Conservation (phyloP, 2,888 invertebrate species). For the Andrena haemorrhoa region DNA sequence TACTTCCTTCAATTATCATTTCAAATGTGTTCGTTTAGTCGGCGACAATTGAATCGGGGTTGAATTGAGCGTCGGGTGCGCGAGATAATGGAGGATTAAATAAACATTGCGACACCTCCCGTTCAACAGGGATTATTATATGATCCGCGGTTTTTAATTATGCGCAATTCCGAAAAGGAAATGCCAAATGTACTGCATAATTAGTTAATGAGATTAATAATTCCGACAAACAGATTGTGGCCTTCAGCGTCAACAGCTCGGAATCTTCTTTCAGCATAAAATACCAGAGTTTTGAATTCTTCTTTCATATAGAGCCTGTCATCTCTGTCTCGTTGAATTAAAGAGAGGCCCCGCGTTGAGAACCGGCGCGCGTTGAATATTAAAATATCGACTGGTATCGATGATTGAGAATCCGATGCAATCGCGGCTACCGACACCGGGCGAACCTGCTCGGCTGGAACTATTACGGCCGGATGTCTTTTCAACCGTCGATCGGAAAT, state of each 20-base stretch:
- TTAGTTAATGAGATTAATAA: not conserved
- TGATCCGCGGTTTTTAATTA: conserved; percentile 12
- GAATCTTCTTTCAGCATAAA: no score
- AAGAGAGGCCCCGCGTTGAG: not conserved
- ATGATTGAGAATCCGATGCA: conserved; percentile 26
- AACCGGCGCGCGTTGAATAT: conserved; percentile 32
- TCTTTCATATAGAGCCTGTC: no score
- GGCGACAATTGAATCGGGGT: conserved; percentile 14
- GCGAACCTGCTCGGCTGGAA: conserved; percentile 28
- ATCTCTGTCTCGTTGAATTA: not conserved
- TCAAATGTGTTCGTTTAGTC: conserved; percentile 33
- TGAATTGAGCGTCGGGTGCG: conserved; percentile 6
- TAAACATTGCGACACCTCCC: conserved; percentile 20
- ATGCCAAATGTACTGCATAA: not conserved
- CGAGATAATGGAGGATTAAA: conserved; percentile 15
- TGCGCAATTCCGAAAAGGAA: not conserved
- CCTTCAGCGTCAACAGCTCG: not conserved
- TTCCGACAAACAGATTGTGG: not conserved
- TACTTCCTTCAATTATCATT: conserved; percentile 20
- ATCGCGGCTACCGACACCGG: conserved; percentile 38
- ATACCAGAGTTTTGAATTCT: not conserved
- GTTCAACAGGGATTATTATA: conserved; percentile 15
- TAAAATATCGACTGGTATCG: conserved; percentile 45
- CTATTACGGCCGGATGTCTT: conserved; percentile 45
- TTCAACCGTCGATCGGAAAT: conserved; percentile 40